A percentile compares a stretch with the other conserved stretches of the same genome.
Conservation (phyloP, 2,888 invertebrate genomes). For the Hirtodrosophila confusa region DNA sequence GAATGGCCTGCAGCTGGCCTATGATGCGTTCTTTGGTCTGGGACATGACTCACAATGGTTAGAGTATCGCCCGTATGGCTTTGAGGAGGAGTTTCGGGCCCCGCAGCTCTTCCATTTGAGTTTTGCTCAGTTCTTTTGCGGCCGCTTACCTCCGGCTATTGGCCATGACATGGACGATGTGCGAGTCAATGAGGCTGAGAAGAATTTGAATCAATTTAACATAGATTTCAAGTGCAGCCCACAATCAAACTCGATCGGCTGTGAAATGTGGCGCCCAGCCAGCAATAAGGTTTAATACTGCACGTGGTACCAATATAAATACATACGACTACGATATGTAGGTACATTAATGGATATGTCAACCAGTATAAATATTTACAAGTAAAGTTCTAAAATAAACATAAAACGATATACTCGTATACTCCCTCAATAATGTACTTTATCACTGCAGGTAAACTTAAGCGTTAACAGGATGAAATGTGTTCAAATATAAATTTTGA, state of each 20-base stretch:
- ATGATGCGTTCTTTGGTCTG: slow-evolving; percentile 66
- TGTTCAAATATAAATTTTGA: too few relatives aligned
- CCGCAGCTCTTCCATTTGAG: slow-evolving; percentile 68
- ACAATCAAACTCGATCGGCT: slow-evolving; percentile 26
- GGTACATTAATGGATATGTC: too few relatives aligned
- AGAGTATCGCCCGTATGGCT: slow-evolving; percentile 47
- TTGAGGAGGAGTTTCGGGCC: slow-evolving; percentile 38
- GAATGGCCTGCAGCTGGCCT: slow-evolving; percentile 75
- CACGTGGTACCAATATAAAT: too few relatives aligned
- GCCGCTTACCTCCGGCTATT: slow-evolving; percentile 65
- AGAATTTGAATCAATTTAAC: slow-evolving; percentile 68
- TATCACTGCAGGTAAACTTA: too few relatives aligned
- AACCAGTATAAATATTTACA: too few relatives aligned
- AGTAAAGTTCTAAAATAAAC: too few relatives aligned
- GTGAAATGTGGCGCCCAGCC: slow-evolving; percentile 64
- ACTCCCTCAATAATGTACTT: too few relatives aligned
- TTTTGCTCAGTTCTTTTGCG: slow-evolving; percentile 81
- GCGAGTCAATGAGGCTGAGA: slow-evolving; percentile 65
- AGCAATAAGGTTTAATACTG: too few relatives aligned
- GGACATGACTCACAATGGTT: slow-evolving; percentile 35
- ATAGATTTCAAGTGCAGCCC: slow-evolving; percentile 58
- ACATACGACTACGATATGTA: too few relatives aligned
- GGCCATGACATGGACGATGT: slow-evolving; percentile 76
- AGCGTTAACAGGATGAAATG: too few relatives aligned
- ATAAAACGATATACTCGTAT: too few relatives aligned